A percentile compares a stretch with the other conserved stretches of the same genome.
Evolutionary conservation across 2,888 invertebrate species (phyloP).

Genomic region (Tortricodes alternella): DNA sequence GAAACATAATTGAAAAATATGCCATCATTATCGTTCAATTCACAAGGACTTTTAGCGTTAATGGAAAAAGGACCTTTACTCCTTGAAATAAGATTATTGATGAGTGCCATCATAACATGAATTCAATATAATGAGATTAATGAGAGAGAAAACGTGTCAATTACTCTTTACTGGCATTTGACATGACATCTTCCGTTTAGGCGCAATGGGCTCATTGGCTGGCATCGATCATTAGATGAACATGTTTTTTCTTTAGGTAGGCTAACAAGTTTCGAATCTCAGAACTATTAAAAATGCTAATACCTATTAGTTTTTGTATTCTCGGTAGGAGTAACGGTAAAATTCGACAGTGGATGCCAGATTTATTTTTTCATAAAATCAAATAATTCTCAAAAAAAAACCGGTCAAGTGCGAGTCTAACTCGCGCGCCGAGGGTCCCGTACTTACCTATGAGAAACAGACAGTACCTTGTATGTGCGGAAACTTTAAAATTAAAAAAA

Average conservation of each 20-base stretch:
- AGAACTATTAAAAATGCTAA: too few species aligned
- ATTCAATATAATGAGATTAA: not conserved
- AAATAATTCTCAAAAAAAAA: too few species aligned
- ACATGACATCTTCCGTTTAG: conserved; percentile 13
- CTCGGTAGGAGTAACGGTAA: too few species aligned
- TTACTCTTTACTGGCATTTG: conserved; percentile 13
- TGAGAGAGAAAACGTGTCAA: conserved; percentile 7
- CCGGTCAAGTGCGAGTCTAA: too few species aligned
- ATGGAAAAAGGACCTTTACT: not conserved
- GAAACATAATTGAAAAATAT: not conserved
- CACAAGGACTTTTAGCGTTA: not conserved
- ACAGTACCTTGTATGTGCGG: too few species aligned
- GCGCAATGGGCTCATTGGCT: not conserved
- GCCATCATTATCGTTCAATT: conserved; percentile 4
- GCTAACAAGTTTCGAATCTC: too few species aligned
- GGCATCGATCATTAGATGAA: not conserved
- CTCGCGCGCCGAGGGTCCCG: too few species aligned
- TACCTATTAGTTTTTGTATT: too few species aligned
- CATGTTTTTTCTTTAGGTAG: not conserved
- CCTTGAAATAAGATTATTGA: not conserved
- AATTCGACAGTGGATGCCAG: too few species aligned
- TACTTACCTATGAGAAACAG: too few species aligned
- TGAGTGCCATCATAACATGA: conserved; percentile 2
- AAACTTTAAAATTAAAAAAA: too few species aligned
- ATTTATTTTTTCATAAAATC: too few species aligned